Evolutionary conservation across 1,140 invertebrate species (phyloP), one percentile per base, ranked within the genome.

Genomic region (Drosophila malerkotliana): DNA sequence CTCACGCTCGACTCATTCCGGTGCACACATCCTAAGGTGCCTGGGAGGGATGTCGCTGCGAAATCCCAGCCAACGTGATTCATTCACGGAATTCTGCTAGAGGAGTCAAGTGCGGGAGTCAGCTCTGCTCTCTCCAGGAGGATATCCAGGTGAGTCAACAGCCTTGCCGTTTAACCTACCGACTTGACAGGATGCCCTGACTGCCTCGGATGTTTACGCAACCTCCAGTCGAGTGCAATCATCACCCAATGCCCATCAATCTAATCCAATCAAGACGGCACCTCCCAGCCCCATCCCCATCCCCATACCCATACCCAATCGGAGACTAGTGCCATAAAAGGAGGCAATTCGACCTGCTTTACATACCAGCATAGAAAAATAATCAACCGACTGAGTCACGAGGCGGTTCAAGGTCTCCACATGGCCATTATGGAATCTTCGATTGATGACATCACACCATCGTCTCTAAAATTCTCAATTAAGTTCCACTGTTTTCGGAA

Each of bases 1-100:
- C 82, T 78, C 82, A 81, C 78, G 82, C 82, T 67, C 69, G 21
- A 52, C 72, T 48, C 74, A 75, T 82, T 75, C 75, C 75, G 44
- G 58, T 41, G 61, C 51, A 48, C 45, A 26, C 28, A 12, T 32
- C 67, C 26, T 5, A 6, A 57, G 76, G 14, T 14, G 14, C n/a
- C 34, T n/a, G 41, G 41, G 24, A 28, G 32, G 4, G n/a, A 28
- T 54, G 54, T 28, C 37, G 28, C 37, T 54, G 32, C 72, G 10
- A 64, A 71, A 34, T 72, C 30, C 45, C 52, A 57, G 28, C 18
- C 21, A 55, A 55, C 56, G 71, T 77, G 73, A 77, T 77, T 77
- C 57, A 69, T 77, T 77, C 57, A 47, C 52, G 56, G 56, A 71
- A 72, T 53, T 48, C 68, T 61, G 15, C 32, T 18, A 32, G 26